Evolutionary conservation across 2,113 vertebrate genomes (phyloP), one percentile per base, ranked within the genome.

Genomic region (Hippocampus abdominalis): DNA sequence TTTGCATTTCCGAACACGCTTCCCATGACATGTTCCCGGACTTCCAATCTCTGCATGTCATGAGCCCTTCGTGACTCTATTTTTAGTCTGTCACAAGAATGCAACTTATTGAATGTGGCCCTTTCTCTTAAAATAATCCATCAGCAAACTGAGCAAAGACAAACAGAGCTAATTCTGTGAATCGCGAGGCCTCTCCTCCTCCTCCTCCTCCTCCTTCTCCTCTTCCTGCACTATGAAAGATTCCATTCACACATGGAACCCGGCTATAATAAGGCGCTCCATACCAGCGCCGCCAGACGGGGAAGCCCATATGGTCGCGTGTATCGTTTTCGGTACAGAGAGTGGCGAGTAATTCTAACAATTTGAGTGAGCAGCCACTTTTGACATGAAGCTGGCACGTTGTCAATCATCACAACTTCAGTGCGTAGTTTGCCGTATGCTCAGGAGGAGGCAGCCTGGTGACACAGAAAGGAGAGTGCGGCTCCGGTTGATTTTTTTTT

Each of bases 141-240:
- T 89, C 87, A 82, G 76, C 72, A 86, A 89, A 87, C 77, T 84
- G 86, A 87, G 85, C 85, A 87, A 88, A 91, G 87, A 87, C 89
- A 91, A 90, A 89, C 87, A 91, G 71, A 79, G 82, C 85, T 89
- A 89, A 90, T 90, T 90, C 82, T 81, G 84, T 75, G 81, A 86
- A 86, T 84, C 76, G 81, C 83, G 84, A 80, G 82, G 67, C 86
- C 80, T 44, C 18, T 18, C 42, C 42, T 48, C 13, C 46, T 48
- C 15, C 46, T 81, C 84, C 85, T 86, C 84, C 86, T 87, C 77
- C 80, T 81, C 82, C 86, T 87, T 83, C 86, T 87, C 77, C 79
- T 89, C 82, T 89, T 89, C 87, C 88, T 88, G 86, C 11, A 4
- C 78, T 76, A 90, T 91, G 88, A 91, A 91, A 90, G 88, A 87